phyloP scores from a whole-genome alignment of 2,888 invertebrate genomes.

The Onchidella celtica region DNA sequence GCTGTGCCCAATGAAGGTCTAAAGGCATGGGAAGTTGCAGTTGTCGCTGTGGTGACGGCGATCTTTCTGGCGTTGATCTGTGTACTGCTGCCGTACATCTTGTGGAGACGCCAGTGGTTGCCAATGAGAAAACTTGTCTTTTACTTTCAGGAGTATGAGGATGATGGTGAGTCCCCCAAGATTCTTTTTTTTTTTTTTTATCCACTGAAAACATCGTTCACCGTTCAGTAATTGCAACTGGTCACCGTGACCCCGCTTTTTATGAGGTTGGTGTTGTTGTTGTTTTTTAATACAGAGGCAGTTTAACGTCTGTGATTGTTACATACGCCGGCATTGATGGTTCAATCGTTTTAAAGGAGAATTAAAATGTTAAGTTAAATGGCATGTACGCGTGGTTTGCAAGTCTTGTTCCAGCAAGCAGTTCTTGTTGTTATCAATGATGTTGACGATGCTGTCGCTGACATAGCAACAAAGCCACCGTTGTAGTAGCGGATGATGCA shows the following conservation, averaged over 20 bases:
- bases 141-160: conserved; percentile 70
- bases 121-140: conserved; percentile 71
- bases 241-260: too few species aligned
- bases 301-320: too few species aligned
- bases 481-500: conserved; percentile 32
- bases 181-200: too few species aligned
- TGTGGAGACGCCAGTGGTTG: conserved; percentile 66
- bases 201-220: too few species aligned
- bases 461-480: conserved; percentile 15
- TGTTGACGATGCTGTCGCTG: conserved; percentile 25
- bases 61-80: conserved; percentile 56
- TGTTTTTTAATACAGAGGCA: too few species aligned
- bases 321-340: too few species aligned
- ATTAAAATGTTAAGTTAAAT: too few species aligned
- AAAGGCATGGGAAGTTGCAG: conserved; percentile 49
- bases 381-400: too few species aligned
- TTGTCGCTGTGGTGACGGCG: conserved; percentile 51
- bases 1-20: neutral
- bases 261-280: too few species aligned
- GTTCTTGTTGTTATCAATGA: neutral
- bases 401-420: too few species aligned
- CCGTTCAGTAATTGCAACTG: too few species aligned
- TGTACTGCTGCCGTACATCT: conserved; percentile 58
- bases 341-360: too few species aligned
- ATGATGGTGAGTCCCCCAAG: conserved; percentile 70